A percentile compares a stretch with the other conserved stretches of the same genome.
Evolutionary conservation across 2,888 invertebrate species (phyloP).

Genomic region (Hedychridium roseum): DNA sequence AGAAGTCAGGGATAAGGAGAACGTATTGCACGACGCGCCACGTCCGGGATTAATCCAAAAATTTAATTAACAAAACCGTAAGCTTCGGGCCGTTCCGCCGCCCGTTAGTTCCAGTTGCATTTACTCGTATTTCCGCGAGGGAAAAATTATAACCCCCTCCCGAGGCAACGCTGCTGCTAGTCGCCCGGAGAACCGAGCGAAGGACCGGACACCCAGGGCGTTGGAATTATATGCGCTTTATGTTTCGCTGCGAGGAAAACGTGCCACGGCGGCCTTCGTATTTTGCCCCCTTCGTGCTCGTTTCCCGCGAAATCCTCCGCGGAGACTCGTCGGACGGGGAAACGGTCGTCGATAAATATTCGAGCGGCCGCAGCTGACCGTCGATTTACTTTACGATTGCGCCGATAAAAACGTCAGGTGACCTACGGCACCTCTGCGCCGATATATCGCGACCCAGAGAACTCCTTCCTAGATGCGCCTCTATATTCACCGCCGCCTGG

Average conservation of each 20-base stretch:
- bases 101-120: not conserved
- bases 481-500: no score
- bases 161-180: constrained; percentile 1
- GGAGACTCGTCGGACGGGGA: constrained; percentile 7
- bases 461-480: no score
- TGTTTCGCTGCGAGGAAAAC: not conserved
- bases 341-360: constrained; percentile 28
- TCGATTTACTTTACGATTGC: constrained; percentile 34
- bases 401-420: constrained; percentile 31
- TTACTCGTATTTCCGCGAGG: not conserved
- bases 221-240: not conserved
- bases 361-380: constrained; percentile 29
- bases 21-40: constrained; percentile 27
- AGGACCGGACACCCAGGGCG: constrained; percentile 4
- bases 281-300: no score
- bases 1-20: constrained; percentile 25
- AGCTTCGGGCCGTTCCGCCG: constrained; percentile 5
- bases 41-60: constrained; percentile 29
- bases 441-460: no score
- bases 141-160: not conserved
- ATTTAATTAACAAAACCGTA: constrained; percentile 36
- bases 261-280: not conserved
- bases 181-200: not conserved
- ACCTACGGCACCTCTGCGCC: no score
- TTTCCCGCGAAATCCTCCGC: constrained; percentile 4